Evolutionary conservation across 2,113 vertebrate species (phyloP).

Genomic region (Phylloscopus whistleri): DNA sequence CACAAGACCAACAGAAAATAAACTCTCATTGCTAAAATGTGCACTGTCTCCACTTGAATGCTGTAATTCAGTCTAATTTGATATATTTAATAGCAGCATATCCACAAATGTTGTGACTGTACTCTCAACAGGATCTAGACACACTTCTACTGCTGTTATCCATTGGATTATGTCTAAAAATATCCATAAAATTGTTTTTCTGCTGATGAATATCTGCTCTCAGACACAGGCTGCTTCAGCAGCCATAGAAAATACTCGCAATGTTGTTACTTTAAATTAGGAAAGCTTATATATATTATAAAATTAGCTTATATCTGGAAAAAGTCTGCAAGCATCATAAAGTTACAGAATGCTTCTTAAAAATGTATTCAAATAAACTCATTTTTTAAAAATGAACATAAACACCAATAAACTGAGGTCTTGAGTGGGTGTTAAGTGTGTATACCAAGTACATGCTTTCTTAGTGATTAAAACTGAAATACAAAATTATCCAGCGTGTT

Average conservation of each 20-base stretch:
- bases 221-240: constrained; percentile 78
- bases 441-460: not conserved
- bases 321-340: constrained; percentile 79
- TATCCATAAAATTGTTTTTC: not conserved
- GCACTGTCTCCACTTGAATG: not conserved
- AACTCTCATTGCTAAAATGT: not conserved
- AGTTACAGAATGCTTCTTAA: constrained; percentile 53
- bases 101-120: not conserved
- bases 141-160: not conserved
- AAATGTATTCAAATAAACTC: not conserved
- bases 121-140: not conserved
- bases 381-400: not conserved
- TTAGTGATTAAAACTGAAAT: not conserved
- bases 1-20: not conserved
- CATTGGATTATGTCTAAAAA: not conserved
- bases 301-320: constrained; percentile 78
- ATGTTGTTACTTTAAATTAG: constrained; percentile 80
- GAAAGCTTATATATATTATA: too few species aligned
- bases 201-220: not conserved
- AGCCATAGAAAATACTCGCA: constrained; percentile 83
- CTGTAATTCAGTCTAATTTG: not conserved
- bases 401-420: not conserved
- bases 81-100: not conserved
- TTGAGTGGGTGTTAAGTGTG: not conserved
- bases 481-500: not conserved